Evolutionary conservation across 2,888 invertebrate genomes (phyloP).

Genomic region (Cyclophora punctaria): DNA sequence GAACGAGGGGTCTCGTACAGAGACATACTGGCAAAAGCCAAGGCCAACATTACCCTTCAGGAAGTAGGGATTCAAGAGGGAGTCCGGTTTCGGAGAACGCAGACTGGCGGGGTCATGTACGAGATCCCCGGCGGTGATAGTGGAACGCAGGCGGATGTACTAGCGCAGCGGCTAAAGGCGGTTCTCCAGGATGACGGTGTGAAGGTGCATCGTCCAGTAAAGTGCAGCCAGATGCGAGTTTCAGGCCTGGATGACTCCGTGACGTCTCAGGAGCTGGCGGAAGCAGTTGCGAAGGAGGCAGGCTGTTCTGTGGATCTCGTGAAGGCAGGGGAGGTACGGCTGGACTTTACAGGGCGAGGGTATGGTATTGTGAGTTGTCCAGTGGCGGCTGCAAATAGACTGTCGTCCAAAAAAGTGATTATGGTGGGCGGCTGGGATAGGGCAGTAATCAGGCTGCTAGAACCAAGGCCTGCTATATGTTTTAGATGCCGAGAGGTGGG

Average conservation of each 20-base stretch:
- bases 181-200: neutral
- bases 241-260: constrained; percentile 15
- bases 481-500: constrained; percentile 13
- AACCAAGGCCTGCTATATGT: constrained; percentile 7
- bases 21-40: constrained; percentile 3
- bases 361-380: constrained; percentile 1
- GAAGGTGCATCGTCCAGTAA: constrained; percentile 6
- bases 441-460: constrained; percentile 6
- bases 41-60: neutral
- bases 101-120: constrained; percentile 7
- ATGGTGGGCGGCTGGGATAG: constrained; percentile 14
- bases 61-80: neutral
- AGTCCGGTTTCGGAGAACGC: neutral
- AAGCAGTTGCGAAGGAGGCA: constrained; percentile 6
- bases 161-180: constrained; percentile 8
- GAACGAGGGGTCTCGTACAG: constrained; percentile 7
- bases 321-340: constrained; percentile 2
- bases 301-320: neutral
- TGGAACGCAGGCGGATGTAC: constrained; percentile 6
- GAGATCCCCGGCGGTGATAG: constrained; percentile 7
- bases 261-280: constrained; percentile 1
- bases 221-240: constrained; percentile 8
- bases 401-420: neutral
- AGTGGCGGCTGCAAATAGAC: neutral
- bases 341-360: neutral